A percentile compares a stretch with the other conserved stretches of the same genome.
phyloP scores from a whole-genome alignment of 1,140 invertebrate genomes.

The Andrena cerasifolii region DNA sequence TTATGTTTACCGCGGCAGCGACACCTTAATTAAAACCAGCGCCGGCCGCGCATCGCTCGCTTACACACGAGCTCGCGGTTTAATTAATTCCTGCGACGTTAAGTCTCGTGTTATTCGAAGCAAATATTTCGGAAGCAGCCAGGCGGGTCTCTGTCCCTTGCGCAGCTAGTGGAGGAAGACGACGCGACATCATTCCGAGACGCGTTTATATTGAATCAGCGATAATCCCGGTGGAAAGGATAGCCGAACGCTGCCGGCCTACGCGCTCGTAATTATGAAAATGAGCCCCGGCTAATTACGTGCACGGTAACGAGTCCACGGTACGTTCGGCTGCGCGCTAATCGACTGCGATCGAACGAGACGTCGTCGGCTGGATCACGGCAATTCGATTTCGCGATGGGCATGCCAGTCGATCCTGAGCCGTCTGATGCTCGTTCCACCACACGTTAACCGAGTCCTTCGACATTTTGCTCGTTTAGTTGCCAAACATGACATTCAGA shows the following conservation, averaged over 20 bases:
- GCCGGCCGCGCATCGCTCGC: constrained; percentile 7
- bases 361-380: neutral
- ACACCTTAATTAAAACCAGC: constrained; percentile 39
- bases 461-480: too few relatives aligned
- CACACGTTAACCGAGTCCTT: too few relatives aligned
- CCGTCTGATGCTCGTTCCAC: too few relatives aligned
- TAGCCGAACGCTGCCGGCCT: too few relatives aligned
- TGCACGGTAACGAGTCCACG: constrained; percentile 30
- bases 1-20: constrained; percentile 13
- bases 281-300: constrained; percentile 45
- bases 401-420: too few relatives aligned
- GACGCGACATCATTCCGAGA: neutral
- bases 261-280: constrained; percentile 46
- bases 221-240: neutral
- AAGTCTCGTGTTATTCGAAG: constrained; percentile 12
- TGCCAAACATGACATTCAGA: too few relatives aligned
- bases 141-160: neutral
- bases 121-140: constrained; percentile 36
- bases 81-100: constrained; percentile 34
- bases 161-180: neutral
- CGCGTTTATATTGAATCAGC: constrained; percentile 21
- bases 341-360: constrained; percentile 30
- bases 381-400: constrained; percentile 6
- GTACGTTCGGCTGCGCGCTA: constrained; percentile 9
- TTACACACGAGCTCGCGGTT: constrained; percentile 34